These are phyloP conservation scores for Lobophora halterata DNA, from an alignment of 2,888 invertebrate species.

Conservation along the genomic window DNA sequence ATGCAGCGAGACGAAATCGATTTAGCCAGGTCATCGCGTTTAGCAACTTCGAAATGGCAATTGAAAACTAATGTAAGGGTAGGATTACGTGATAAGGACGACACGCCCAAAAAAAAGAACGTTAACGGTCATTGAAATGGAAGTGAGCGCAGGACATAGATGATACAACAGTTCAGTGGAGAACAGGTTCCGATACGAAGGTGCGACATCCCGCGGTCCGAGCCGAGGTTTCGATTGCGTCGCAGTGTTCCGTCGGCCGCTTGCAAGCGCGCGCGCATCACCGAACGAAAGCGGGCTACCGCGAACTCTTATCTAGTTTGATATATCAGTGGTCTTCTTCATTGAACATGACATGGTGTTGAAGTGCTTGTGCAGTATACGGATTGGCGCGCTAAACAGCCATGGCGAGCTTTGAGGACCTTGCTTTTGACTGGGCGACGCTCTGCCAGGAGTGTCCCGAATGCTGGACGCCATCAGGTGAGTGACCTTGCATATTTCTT, in stretches of 20 bases:
- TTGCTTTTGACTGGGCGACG: conserved; percentile 83
- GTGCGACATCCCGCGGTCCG: conserved; percentile 61
- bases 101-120: conserved; percentile 61
- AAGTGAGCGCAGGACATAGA: conserved; percentile 54
- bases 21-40: conserved; percentile 25
- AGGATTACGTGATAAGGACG: conserved; percentile 59
- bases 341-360: conserved; percentile 42
- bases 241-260: conserved; percentile 73
- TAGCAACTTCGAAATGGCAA: conserved; percentile 27
- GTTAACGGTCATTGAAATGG: conserved; percentile 79
- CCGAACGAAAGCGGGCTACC: conserved; percentile 37
- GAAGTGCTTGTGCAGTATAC: conserved; percentile 53
- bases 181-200: conserved; percentile 63
- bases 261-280: conserved; percentile 60
- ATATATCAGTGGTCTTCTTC: conserved; percentile 19
- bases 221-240: conserved; percentile 44
- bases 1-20: conserved; percentile 38
- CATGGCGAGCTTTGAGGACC: conserved; percentile 84
- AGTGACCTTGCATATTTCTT: conserved; percentile 44
- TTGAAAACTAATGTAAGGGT: conserved; percentile 32
- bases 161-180: conserved; percentile 38
- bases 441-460: conserved; percentile 82
- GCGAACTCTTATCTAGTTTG: conserved; percentile 39
- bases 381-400: conserved; percentile 32
- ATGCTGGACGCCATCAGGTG: conserved; percentile 83